Percentiles rank a stretch among this genome's conserved stretches.
phyloP scores from a whole-genome alignment of 2,113 vertebrate genomes.

The Genyomyrus donnyi region DNA sequence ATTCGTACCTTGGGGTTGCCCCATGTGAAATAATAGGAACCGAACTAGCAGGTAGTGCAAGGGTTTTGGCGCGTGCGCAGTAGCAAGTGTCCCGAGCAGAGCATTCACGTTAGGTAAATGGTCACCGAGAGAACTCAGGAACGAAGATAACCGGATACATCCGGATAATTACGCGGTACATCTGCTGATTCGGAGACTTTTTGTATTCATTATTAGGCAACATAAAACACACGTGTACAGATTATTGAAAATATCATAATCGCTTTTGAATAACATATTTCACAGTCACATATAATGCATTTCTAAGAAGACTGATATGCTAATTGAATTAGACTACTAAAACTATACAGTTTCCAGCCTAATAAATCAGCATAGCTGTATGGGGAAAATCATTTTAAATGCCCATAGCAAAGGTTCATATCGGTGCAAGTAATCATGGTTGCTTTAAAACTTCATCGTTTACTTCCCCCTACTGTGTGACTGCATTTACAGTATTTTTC shows the following conservation, averaged over 20 bases:
- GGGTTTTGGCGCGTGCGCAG: slow-evolving; percentile 57
- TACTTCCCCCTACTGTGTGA: background rate
- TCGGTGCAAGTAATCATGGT: background rate
- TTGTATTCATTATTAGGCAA: background rate
- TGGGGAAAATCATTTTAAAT: background rate
- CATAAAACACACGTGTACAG: background rate
- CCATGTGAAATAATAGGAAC: slow-evolving; percentile 62
- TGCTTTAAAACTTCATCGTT: background rate
- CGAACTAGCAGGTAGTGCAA: slow-evolving; percentile 61
- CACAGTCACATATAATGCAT: background rate
- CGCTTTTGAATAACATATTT: background rate
- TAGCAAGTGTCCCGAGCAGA: slow-evolving; percentile 30
- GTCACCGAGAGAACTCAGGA: background rate
- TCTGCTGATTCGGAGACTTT: background rate
- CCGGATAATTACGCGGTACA: background rate
- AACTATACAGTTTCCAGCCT: background rate
- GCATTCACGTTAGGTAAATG: background rate
- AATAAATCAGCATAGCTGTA: background rate
- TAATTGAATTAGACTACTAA: background rate
- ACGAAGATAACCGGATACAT: background rate
- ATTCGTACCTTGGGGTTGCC: slow-evolving; percentile 48
- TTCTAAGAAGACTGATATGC: background rate
- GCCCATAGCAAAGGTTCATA: background rate
- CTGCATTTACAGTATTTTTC: background rate
- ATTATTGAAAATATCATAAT: background rate